Percentiles rank a stretch among this genome's conserved stretches.
Evolutionary conservation across 2,113 vertebrate genomes (phyloP).

Genomic region (Stictonetta naevosa): DNA sequence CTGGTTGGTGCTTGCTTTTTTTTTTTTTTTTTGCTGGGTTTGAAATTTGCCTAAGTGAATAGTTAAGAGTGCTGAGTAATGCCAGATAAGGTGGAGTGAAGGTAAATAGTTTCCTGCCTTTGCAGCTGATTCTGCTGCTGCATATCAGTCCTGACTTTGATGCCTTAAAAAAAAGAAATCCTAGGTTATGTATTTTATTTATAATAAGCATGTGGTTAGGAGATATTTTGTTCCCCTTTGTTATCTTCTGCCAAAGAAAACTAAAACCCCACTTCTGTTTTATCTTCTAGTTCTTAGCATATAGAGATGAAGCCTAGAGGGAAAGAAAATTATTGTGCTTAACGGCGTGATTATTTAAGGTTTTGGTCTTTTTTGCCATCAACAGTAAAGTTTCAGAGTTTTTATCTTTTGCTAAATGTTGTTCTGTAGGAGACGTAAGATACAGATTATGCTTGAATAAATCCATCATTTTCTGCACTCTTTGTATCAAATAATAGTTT

Average conservation of each 20-base stretch:
- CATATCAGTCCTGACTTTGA: not conserved
- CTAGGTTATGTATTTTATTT: slow-evolving; percentile 13
- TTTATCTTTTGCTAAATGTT: not conserved
- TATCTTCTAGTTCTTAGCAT: not conserved
- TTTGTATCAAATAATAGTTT: not conserved
- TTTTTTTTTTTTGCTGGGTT: not conserved
- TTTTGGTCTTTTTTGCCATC: not conserved
- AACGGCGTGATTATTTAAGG: no score
- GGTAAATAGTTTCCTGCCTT: slow-evolving; percentile 27
- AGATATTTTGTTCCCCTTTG: slow-evolving; percentile 2
- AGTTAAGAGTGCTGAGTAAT: slow-evolving; percentile 3
- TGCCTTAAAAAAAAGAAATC: not conserved
- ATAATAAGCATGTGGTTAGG: not conserved
- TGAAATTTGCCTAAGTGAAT: not conserved
- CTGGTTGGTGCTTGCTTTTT: not conserved
- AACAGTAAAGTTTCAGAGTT: not conserved
- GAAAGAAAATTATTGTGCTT: not conserved
- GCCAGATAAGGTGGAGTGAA: not conserved
- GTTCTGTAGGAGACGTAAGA: not conserved
- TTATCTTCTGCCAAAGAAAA: not conserved
- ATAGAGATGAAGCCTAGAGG: not conserved
- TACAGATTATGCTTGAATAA: not conserved
- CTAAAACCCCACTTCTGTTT: not conserved
- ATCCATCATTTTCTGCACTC: not conserved
- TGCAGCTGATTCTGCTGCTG: not conserved